Evolutionary conservation across 1,140 invertebrate species (phyloP), one percentile per base, ranked within the genome.

Genomic region (Paraescarpia echinospica): DNA sequence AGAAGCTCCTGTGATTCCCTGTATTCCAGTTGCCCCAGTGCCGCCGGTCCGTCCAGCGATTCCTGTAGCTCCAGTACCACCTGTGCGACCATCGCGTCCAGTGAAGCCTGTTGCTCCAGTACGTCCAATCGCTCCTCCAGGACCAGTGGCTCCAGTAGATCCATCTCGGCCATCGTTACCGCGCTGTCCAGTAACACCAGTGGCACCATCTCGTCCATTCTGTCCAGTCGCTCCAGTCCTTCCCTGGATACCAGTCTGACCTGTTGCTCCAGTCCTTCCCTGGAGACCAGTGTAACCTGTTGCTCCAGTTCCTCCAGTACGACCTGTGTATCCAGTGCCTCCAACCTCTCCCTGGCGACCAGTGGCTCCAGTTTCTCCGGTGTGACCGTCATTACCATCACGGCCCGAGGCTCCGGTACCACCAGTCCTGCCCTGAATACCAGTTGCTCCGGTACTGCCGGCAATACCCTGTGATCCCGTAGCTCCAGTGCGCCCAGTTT

Each of bases 291-390:
- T 77, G 51, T 92, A 89, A 41, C 92, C 92, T 59, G 92, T 92
- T 34, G 92, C 92, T 34, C 92, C 92, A 77, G 92, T 92, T 92
- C 88, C 34, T 48, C 92, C 92, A 34, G 92, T 92, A 22, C n/a
- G 41, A 92, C 92, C 92, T 34, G 35, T 89, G 4, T n/a, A 22
- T 34, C 92, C 92, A 35, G 41, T 59, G 31, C 48, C n/a, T 34
- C 92, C 92, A 18, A 35, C 33, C 92, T 33, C 33, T 92, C 92
- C 92, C 59, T 33, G 48, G n/a, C 33, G 33, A 18, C 92, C 92
- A 35, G 92, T 89, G 33, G n/a, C 18, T n/a, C 92, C 92, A 33
- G 92, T 92, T 88, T 1, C 51, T 35, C 92, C 92, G 33, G 59
- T 92, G 34, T 31, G 48, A 27, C 92, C 92, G 33, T 34, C 48